Conservation (phyloP, 2,797 vertebrate species). For the Neoniphon sammara region DNA sequence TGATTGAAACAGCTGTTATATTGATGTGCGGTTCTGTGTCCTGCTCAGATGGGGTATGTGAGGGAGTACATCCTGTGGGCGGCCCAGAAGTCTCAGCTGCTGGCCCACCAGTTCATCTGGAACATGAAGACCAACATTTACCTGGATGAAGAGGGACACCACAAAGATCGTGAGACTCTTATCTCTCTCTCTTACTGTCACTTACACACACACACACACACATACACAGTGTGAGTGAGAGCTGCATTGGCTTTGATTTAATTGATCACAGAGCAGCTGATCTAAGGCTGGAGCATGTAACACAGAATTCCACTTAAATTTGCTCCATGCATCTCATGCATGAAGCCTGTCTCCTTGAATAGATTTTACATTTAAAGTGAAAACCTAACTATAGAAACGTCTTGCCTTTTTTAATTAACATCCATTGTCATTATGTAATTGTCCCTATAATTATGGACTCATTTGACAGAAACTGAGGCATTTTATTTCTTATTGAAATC, state of each 20-base stretch:
- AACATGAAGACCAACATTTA: constrained; percentile 99
- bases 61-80: constrained; percentile 98
- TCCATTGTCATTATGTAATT: no score
- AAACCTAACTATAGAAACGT: no score
- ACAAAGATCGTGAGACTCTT: constrained; percentile 92
- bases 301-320: no score
- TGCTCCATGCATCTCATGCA: no score
- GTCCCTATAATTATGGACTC: no score
- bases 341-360: no score
- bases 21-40: not conserved
- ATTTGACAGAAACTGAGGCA: no score
- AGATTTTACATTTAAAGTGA: no score
- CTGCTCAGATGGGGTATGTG: constrained; percentile 94
- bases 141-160: constrained; percentile 94
- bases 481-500: no score
- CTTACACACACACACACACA: no score
- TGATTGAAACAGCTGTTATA: not conserved
- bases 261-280: not conserved
- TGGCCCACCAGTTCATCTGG: constrained; percentile 99
- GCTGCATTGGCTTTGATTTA: not conserved
- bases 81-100: constrained; percentile 94
- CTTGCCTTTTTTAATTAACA: no score
- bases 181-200: not conserved
- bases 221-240: not conserved
- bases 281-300: no score